phyloP scores from a whole-genome alignment of 2,888 invertebrate genomes.

The Andrena marginata region DNA sequence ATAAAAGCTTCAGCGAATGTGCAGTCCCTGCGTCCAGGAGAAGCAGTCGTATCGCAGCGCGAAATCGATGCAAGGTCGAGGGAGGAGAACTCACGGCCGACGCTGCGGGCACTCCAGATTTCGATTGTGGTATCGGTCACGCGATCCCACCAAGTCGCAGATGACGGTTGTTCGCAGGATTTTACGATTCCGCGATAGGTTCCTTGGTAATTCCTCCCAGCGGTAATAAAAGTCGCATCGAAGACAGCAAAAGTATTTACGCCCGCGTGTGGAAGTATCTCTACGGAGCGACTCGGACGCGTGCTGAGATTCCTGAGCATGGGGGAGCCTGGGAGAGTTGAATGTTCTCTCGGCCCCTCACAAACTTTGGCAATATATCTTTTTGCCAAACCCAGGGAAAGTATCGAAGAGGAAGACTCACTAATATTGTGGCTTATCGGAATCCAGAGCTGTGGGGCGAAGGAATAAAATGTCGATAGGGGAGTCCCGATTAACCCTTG shows the following conservation, averaged over 20 bases:
- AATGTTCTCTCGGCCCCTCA: not conserved
- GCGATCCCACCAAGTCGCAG: conserved; percentile 22
- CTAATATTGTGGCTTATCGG: conserved; percentile 46
- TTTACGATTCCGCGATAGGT: conserved; percentile 48
- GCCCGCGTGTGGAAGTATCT: conserved; percentile 26
- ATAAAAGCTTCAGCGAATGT: not conserved
- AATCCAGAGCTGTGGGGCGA: not conserved
- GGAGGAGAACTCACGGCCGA: conserved; percentile 1
- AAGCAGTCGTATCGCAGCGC: not conserved
- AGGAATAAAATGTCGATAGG: conserved; percentile 7
- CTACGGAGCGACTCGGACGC: not conserved
- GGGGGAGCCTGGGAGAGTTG: conserved; percentile 15
- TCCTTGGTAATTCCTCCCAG: conserved; percentile 59
- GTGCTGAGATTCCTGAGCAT: conserved; percentile 20
- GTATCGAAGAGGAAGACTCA: conserved; percentile 31
- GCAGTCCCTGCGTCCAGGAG: not conserved
- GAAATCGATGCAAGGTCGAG: conserved; percentile 6
- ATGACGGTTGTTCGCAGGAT: conserved; percentile 4
- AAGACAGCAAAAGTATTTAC: conserved; percentile 61
- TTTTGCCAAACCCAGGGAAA: conserved; percentile 43
- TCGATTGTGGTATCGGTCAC: conserved; percentile 6
- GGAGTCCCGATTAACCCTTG: conserved; percentile 5
- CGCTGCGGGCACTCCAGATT: not conserved
- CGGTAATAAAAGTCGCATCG: conserved; percentile 69
- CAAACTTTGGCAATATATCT: conserved; percentile 59